Evolutionary conservation across 2,797 vertebrate genomes (phyloP).

Genomic region (Hoplostethus atlanticus): DNA sequence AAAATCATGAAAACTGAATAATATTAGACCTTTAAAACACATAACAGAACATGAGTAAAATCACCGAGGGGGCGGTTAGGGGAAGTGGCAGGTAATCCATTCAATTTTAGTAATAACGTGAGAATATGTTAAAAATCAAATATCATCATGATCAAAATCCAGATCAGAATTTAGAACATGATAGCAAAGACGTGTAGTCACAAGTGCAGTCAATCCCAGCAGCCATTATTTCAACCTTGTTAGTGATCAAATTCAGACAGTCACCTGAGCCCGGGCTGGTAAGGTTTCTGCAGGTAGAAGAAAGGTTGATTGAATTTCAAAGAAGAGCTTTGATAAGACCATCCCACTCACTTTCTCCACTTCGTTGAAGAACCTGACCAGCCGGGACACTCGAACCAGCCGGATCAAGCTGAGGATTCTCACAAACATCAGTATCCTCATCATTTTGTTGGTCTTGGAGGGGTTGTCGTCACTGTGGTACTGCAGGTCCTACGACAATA

Average conservation of each 20-base stretch:
- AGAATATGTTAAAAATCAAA: background rate
- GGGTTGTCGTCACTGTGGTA: constrained; percentile 78
- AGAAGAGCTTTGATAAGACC: constrained; percentile 15
- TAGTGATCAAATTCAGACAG: constrained; percentile 23
- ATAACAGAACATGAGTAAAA: no score
- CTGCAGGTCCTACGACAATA: constrained; percentile 72
- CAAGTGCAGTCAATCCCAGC: background rate
- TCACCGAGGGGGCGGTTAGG: no score
- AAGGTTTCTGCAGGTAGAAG: constrained; percentile 18
- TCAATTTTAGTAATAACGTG: no score
- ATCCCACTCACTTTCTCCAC: constrained; percentile 80
- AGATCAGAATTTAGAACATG: background rate
- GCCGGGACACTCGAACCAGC: constrained; percentile 82
- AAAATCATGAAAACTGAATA: no score
- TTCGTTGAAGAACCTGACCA: constrained; percentile 86
- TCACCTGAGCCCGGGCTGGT: constrained; percentile 21
- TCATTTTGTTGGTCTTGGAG: constrained; percentile 84
- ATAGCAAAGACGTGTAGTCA: background rate
- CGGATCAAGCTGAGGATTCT: constrained; percentile 85
- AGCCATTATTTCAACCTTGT: background rate
- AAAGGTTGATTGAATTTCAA: constrained; percentile 46
- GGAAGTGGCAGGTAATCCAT: no score
- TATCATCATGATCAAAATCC: no score
- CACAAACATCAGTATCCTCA: constrained; percentile 87
- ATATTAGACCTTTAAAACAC: no score